Evolutionary conservation across 2,113 vertebrate genomes (phyloP).

Genomic region (Seriola dumerili): DNA sequence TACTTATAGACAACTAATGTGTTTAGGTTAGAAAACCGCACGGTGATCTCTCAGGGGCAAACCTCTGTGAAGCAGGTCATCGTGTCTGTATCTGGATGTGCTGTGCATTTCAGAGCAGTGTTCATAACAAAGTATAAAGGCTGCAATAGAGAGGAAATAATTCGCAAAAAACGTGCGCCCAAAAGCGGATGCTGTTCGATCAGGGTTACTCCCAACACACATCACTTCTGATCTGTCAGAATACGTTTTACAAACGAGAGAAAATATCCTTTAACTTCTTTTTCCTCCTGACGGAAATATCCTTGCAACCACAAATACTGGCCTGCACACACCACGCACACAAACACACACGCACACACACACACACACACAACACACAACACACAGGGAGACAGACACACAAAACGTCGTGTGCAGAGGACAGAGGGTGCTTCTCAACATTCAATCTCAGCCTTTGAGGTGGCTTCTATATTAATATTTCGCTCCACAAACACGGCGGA

Average conservation of each 20-base stretch:
- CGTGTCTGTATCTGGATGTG: constrained; percentile 6
- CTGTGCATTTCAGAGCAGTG: constrained; percentile 3
- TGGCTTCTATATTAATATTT: constrained; percentile 85
- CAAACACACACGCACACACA: neutral
- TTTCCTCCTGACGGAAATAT: neutral
- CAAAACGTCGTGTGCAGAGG: constrained; percentile 34
- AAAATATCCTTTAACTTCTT: neutral
- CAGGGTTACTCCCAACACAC: constrained; percentile 7
- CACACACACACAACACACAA: constrained; percentile 1
- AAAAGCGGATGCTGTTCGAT: constrained; percentile 15
- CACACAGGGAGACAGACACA: neutral
- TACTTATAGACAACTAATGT: constrained; percentile 90
- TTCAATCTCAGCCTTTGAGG: constrained; percentile 78
- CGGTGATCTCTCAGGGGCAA: constrained; percentile 42
- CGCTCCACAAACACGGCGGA: constrained; percentile 78
- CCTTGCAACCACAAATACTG: neutral
- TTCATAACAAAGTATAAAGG: constrained; percentile 3
- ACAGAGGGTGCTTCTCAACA: constrained; percentile 64
- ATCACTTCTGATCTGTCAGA: neutral
- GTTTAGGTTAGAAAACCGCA: constrained; percentile 41
- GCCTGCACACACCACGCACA: neutral
- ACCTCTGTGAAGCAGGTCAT: constrained; percentile 12
- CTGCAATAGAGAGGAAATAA: constrained; percentile 13
- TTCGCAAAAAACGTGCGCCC: constrained; percentile 24
- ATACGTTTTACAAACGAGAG: neutral